Conservation (phyloP, 2,888 invertebrate species). For the Rotaria socialis region DNA sequence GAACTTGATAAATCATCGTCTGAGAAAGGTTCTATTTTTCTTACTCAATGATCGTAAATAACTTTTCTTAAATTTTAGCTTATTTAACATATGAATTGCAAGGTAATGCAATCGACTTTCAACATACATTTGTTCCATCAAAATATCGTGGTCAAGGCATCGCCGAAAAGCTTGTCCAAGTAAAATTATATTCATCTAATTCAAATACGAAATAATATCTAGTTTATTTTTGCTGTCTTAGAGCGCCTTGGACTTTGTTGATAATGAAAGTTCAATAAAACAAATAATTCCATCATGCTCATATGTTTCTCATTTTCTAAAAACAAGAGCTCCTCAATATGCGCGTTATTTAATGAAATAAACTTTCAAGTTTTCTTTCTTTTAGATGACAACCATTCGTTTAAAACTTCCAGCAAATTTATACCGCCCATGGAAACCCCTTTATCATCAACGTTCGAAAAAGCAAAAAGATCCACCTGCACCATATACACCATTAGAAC, state of each 20-base stretch:
- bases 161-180: constrained; percentile 17
- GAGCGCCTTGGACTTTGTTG: background rate
- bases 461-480: constrained; percentile 22
- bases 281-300: background rate
- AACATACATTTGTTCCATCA: constrained; percentile 18
- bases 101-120: constrained; percentile 19
- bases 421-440: constrained; percentile 13
- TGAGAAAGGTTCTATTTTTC: background rate
- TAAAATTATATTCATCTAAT: background rate
- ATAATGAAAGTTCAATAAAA: background rate
- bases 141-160: constrained; percentile 28
- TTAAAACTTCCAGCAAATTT: constrained; percentile 33
- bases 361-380: background rate
- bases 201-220: background rate
- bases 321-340: background rate
- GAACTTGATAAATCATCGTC: background rate
- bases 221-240: background rate
- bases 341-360: constrained; percentile 4
- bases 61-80: background rate
- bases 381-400: constrained; percentile 33
- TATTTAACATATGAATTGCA: background rate
- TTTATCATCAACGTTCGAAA: constrained; percentile 13
- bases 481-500: constrained; percentile 35
- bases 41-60: background rate
- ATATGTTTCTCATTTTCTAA: background rate